phyloP scores from a whole-genome alignment of 2,888 invertebrate genomes.

The Drosophila anceps region DNA sequence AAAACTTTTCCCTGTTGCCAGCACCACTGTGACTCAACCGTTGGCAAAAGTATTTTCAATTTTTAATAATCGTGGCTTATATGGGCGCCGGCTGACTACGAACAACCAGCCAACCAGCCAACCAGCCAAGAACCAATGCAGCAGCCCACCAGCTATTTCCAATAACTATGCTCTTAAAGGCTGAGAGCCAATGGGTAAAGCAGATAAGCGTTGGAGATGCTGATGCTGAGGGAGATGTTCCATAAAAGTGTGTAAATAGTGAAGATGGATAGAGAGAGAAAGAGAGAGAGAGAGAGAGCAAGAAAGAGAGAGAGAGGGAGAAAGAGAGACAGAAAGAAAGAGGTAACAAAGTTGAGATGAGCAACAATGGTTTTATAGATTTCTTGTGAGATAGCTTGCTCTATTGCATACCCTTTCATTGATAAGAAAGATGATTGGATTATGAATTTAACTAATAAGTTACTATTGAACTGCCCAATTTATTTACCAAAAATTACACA shows the following conservation, averaged over 20 bases:
- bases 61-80: slow-evolving; percentile 76
- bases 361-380: slow-evolving; percentile 31
- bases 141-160: slow-evolving; percentile 26
- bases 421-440: not conserved
- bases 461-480: too few species aligned
- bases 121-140: slow-evolving; percentile 7
- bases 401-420: slow-evolving; percentile 22
- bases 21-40: slow-evolving; percentile 15
- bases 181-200: slow-evolving; percentile 22
- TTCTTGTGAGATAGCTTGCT: not conserved
- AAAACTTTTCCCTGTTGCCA: slow-evolving; percentile 44
- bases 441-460: too few species aligned
- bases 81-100: slow-evolving; percentile 6
- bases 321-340: not conserved
- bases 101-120: slow-evolving; percentile 11
- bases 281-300: too few species aligned
- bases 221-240: slow-evolving; percentile 27
- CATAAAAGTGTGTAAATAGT: slow-evolving; percentile 44
- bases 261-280: not conserved
- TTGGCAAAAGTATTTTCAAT: slow-evolving; percentile 64
- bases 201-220: slow-evolving; percentile 36
- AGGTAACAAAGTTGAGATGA: slow-evolving; percentile 2
- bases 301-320: not conserved
- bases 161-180: slow-evolving; percentile 37
- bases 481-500: too few species aligned